Conservation (phyloP, 30 jellyfish, hydroid and myxozoan species). For the Hydractinia echinata region DNA sequence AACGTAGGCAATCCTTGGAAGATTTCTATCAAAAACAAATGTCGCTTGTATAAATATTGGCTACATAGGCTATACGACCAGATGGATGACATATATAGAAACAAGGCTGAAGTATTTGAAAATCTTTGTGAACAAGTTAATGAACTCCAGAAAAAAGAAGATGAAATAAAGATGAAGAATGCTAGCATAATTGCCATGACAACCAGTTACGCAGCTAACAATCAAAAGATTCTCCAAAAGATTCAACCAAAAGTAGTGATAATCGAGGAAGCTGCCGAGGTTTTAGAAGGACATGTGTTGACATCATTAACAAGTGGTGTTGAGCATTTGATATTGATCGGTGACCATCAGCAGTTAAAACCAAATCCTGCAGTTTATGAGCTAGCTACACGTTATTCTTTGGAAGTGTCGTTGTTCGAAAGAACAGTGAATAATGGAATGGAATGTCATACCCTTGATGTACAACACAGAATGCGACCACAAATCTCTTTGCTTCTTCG, state of each 20-base stretch:
- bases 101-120: conserved; percentile 20
- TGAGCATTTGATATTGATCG: conserved; percentile 57
- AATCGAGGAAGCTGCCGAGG: conserved; percentile 88
- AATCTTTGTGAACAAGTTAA: conserved; percentile 39
- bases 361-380: conserved; percentile 58
- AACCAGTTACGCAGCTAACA: conserved; percentile 58
- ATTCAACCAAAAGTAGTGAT: conserved; percentile 46
- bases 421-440: conserved; percentile 63
- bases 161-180: conserved; percentile 33
- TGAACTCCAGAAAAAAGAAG: conserved; percentile 47
- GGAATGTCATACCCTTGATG: conserved; percentile 46
- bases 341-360: conserved; percentile 67
- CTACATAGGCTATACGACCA: not conserved
- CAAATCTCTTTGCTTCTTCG: conserved; percentile 44
- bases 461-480: conserved; percentile 80
- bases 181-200: conserved; percentile 66
- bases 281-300: conserved; percentile 71
- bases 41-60: conserved; percentile 48
- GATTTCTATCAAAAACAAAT: conserved; percentile 35
- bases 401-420: conserved; percentile 55
- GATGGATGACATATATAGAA: not conserved
- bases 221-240: conserved; percentile 17
- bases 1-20: conserved; percentile 40
- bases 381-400: conserved; percentile 43
- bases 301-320: conserved; percentile 41